Evolutionary conservation across 2,797 vertebrate species (phyloP).

Genomic region (Tapera naevia): DNA sequence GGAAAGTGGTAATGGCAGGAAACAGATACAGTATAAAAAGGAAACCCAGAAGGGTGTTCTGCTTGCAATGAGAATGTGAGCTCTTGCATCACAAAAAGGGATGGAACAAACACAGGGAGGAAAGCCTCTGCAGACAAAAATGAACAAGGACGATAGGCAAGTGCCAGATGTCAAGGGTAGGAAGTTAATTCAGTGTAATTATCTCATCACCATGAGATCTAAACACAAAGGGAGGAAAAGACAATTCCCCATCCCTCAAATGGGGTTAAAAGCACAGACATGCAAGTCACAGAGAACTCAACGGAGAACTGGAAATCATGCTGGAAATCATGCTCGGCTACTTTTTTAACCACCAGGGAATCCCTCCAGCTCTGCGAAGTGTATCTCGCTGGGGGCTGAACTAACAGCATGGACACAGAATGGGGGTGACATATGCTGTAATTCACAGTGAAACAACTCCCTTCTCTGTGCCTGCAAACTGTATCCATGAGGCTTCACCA

Average conservation of each 20-base stretch:
- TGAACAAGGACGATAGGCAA: background rate
- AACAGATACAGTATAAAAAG: background rate
- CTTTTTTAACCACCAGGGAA: background rate
- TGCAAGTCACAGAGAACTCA: background rate
- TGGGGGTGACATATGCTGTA: accelerated
- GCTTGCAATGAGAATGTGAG: background rate
- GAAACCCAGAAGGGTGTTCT: background rate
- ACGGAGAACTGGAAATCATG: background rate
- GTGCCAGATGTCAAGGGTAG: background rate
- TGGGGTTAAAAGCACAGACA: background rate
- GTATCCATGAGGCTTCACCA: background rate
- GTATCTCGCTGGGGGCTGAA: too few relatives aligned
- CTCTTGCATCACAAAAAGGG: background rate
- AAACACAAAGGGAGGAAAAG: background rate
- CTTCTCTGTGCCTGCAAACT: background rate
- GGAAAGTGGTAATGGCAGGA: background rate
- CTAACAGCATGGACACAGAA: too few relatives aligned
- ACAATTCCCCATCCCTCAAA: background rate
- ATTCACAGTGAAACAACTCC: background rate
- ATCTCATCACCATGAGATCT: background rate
- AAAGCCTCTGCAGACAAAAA: background rate
- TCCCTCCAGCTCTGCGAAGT: background rate
- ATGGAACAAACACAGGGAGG: background rate
- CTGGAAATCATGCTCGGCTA: background rate
- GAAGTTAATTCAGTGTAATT: background rate